These are phyloP conservation scores for Acanthopagrus latus DNA, from an alignment of 2,797 vertebrate genomes.

Conservation along the genomic window DNA sequence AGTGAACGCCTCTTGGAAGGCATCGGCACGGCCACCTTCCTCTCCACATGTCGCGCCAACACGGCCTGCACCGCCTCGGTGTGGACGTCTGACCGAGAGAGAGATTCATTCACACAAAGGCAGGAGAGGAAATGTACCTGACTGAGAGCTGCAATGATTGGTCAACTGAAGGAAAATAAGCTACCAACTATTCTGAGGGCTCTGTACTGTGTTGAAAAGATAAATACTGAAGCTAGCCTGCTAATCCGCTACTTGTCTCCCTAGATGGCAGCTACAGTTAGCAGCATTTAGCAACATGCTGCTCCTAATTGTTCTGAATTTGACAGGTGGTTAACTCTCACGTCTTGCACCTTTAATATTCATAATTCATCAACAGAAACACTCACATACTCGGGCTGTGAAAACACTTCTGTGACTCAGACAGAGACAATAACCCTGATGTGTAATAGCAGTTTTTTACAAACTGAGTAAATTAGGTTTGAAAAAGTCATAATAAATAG, in stretches of 20 bases:
- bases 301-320: too few species aligned
- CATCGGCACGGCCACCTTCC: slow-evolving; percentile 99
- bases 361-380: neutral
- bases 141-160: neutral
- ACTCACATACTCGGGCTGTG: neutral
- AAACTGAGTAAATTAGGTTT: neutral
- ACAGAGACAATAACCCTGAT: neutral
- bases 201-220: too few species aligned
- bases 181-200: too few species aligned
- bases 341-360: neutral
- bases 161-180: too few species aligned
- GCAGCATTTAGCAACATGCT: too few species aligned
- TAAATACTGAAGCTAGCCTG: too few species aligned
- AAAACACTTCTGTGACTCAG: neutral
- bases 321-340: too few species aligned
- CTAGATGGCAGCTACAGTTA: too few species aligned
- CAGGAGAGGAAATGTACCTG: neutral
- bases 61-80: slow-evolving; percentile 98
- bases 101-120: slow-evolving; percentile 6
- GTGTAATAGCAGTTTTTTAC: neutral
- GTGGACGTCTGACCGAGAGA: slow-evolving; percentile 90
- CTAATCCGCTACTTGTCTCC: neutral
- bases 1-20: slow-evolving; percentile 98
- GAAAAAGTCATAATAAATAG: neutral
- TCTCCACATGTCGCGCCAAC: slow-evolving; percentile 96